Conservation (phyloP, 2,888 invertebrate species). For the Diploptera punctata region DNA sequence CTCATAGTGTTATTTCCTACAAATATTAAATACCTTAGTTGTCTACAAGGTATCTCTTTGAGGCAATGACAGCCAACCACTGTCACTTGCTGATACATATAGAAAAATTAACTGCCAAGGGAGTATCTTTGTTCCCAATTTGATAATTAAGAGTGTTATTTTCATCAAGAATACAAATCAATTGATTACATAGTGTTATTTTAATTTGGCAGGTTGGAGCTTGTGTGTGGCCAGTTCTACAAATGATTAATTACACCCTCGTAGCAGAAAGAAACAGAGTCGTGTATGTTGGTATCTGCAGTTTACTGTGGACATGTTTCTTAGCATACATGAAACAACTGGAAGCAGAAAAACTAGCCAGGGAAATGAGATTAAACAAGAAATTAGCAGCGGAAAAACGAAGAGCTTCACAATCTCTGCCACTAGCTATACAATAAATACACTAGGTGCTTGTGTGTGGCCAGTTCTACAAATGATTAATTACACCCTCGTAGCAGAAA, state of each 20-base stretch:
- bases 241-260: slow-evolving; percentile 74
- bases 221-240: slow-evolving; percentile 73
- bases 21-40: too few species aligned
- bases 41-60: too few species aligned
- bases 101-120: too few species aligned
- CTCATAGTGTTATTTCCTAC: too few species aligned
- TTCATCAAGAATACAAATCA: too few species aligned
- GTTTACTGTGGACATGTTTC: slow-evolving; percentile 78
- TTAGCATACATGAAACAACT: slow-evolving; percentile 79
- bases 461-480: slow-evolving; percentile 76
- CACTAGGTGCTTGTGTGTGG: slow-evolving; percentile 73
- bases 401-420: background rate
- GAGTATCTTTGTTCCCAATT: too few species aligned
- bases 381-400: background rate
- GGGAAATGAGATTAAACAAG: background rate
- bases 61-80: too few species aligned
- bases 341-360: slow-evolving; percentile 48
- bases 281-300: slow-evolving; percentile 73
- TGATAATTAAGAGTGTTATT: too few species aligned
- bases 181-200: too few species aligned
- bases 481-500: slow-evolving; percentile 72
- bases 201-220: slow-evolving; percentile 72
- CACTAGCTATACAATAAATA: too few species aligned
- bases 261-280: slow-evolving; percentile 76
- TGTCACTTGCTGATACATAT: too few species aligned